phyloP scores from a whole-genome alignment of 1,140 invertebrate species.

The Delia radicum region DNA sequence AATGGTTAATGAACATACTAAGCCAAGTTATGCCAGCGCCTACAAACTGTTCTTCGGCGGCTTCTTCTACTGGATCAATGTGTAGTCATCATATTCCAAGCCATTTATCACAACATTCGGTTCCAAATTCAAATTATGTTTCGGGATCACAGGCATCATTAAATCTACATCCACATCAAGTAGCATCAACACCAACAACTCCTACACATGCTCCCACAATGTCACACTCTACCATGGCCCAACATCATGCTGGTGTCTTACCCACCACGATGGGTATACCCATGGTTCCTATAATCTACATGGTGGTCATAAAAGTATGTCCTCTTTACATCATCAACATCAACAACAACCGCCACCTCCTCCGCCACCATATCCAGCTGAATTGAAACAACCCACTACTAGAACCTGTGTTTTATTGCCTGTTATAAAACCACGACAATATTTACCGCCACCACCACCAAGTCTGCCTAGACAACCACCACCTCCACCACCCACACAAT shows the following conservation, averaged over 20 bases:
- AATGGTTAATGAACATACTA: slow-evolving; percentile 56
- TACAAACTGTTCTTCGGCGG: slow-evolving; percentile 44
- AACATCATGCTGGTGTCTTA: slow-evolving; percentile 23
- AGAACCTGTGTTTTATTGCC: slow-evolving; percentile 51
- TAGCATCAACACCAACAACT: slow-evolving; percentile 20
- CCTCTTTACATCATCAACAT: slow-evolving; percentile 42
- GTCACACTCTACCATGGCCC: slow-evolving; percentile 8
- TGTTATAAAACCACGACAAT: slow-evolving; percentile 53
- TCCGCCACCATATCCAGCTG: slow-evolving; percentile 57
- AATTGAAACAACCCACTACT: slow-evolving; percentile 56
- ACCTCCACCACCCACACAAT: slow-evolving; percentile 61
- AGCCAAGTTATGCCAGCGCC: slow-evolving; percentile 60
- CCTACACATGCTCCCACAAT: slow-evolving; percentile 25
- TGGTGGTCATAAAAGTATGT: slow-evolving; percentile 45
- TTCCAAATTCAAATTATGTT: slow-evolving; percentile 47
- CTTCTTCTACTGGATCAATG: slow-evolving; percentile 45
- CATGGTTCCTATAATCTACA: slow-evolving; percentile 50
- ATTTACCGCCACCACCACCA: slow-evolving; percentile 57
- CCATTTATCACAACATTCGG: slow-evolving; percentile 41
- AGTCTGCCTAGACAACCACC: slow-evolving; percentile 60
- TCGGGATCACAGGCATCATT: slow-evolving; percentile 44
- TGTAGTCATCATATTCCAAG: slow-evolving; percentile 41
- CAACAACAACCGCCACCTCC: slow-evolving; percentile 52
- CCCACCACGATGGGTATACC: slow-evolving; percentile 47
- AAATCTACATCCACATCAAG: slow-evolving; percentile 30